phyloP scores from a whole-genome alignment of 2,113 vertebrate genomes.

The Varanus komodoensis region DNA sequence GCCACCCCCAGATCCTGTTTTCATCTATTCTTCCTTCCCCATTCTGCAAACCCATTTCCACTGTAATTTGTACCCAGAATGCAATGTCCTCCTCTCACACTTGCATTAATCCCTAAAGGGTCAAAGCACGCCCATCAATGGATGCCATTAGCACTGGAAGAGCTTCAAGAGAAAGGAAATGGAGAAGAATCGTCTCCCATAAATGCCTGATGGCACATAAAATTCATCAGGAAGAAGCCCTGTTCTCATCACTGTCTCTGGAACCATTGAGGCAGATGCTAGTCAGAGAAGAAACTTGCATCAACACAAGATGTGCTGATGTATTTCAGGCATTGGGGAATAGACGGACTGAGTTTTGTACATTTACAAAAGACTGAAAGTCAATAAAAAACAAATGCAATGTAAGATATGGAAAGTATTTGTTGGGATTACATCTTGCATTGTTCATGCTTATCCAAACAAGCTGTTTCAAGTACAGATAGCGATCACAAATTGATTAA shows the following conservation, averaged over 20 bases:
- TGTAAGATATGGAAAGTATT: neutral
- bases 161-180: neutral
- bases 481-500: slow-evolving; percentile 65
- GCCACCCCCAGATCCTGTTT: neutral
- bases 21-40: neutral
- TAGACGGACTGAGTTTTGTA: neutral
- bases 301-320: neutral
- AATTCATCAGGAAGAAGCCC: neutral
- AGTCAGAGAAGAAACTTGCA: neutral
- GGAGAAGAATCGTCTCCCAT: neutral
- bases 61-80: neutral
- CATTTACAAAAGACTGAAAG: neutral
- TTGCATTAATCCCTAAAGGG: neutral
- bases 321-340: neutral
- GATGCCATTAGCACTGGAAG: neutral
- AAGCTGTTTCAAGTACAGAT: slow-evolving; percentile 28
- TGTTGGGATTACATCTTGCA: neutral
- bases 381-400: fast-evolving
- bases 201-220: neutral
- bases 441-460: neutral
- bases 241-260: too few species aligned
- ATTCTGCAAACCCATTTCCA: neutral
- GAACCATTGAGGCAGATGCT: neutral
- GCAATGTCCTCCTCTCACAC: neutral
- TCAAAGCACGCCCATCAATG: neutral